A percentile compares a stretch with the other conserved stretches of the same genome.
phyloP scores from a whole-genome alignment of 2,113 vertebrate species.

The Neogale vison region DNA sequence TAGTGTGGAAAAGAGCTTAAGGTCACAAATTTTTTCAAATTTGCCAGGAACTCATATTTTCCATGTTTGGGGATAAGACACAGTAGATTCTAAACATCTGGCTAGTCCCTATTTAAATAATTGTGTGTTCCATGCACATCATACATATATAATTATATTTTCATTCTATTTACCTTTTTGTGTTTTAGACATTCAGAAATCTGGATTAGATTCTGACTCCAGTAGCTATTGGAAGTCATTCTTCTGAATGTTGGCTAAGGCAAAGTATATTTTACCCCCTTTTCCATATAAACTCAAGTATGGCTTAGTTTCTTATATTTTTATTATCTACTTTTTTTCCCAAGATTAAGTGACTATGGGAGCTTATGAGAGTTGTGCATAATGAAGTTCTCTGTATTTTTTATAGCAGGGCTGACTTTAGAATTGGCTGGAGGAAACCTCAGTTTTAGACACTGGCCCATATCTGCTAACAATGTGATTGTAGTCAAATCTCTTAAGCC shows the following conservation, averaged over 20 bases:
- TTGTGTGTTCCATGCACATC: conserved; percentile 70
- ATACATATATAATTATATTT: conserved; percentile 72
- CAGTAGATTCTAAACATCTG: conserved; percentile 76
- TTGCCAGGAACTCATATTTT: conserved; percentile 79
- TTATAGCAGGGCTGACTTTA: not conserved
- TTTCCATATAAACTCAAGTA: conserved; percentile 56
- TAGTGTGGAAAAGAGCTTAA: conserved; percentile 81
- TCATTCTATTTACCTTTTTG: conserved; percentile 74
- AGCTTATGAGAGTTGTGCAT: not conserved
- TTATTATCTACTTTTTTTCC: conserved; percentile 36
- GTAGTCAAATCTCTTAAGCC: conserved; percentile 31
- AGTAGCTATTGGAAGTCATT: conserved; percentile 67
- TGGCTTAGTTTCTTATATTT: conserved; percentile 57
- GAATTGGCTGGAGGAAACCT: conserved; percentile 50
- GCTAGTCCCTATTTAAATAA: conserved; percentile 72
- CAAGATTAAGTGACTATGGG: conserved; percentile 36
- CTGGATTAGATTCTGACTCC: conserved; percentile 71
- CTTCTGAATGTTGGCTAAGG: conserved; percentile 44
- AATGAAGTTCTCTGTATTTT: conserved; percentile 57
- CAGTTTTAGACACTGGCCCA: not conserved
- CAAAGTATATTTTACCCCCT: not conserved
- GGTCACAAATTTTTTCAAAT: conserved; percentile 74
- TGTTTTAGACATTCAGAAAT: conserved; percentile 70
- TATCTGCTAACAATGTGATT: conserved; percentile 46
- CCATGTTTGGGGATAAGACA: conserved; percentile 74